These are phyloP conservation scores for Dilophus febrilis DNA, from an alignment of 2,888 invertebrate species.

Conservation along the genomic window DNA sequence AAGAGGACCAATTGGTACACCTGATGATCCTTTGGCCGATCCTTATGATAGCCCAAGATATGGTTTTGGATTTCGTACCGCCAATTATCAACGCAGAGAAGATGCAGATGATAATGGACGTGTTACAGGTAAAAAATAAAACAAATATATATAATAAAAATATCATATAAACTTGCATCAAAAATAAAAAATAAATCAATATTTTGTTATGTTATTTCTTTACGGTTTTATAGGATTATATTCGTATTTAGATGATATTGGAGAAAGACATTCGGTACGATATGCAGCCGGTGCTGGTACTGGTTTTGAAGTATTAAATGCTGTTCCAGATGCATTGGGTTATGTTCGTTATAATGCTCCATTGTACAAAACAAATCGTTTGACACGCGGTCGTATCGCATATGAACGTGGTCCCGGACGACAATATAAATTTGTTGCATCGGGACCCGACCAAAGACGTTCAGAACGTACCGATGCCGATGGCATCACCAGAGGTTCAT, in stretches of 20 bases:
- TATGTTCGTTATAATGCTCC: conserved; percentile 47
- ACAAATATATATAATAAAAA: no score
- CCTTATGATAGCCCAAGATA: conserved; percentile 64
- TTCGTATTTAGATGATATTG: conserved; percentile 56
- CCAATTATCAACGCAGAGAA: conserved; percentile 50
- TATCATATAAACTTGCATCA: no score
- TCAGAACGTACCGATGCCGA: conserved; percentile 55
- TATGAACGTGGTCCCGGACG: conserved; percentile 56
- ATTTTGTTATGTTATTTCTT: no score
- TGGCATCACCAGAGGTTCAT: conserved; percentile 57
- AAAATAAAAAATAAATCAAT: no score
- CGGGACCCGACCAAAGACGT: conserved; percentile 58
- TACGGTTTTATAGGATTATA: no score
- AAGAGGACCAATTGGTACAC: conserved; percentile 44
- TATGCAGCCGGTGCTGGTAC: conserved; percentile 60
- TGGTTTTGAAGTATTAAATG: conserved; percentile 59
- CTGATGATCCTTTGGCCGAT: conserved; percentile 51
- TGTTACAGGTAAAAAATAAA: conserved; percentile 35
- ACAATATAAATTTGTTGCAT: conserved; percentile 57
- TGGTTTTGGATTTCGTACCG: conserved; percentile 47
- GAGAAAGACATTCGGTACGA: conserved; percentile 56
- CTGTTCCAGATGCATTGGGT: conserved; percentile 43
- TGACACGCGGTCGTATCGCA: conserved; percentile 50
- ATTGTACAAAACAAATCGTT: conserved; percentile 41
- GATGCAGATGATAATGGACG: conserved; percentile 42